Conservation (phyloP, 2,888 invertebrate genomes). For the Calliopum simillimum region DNA sequence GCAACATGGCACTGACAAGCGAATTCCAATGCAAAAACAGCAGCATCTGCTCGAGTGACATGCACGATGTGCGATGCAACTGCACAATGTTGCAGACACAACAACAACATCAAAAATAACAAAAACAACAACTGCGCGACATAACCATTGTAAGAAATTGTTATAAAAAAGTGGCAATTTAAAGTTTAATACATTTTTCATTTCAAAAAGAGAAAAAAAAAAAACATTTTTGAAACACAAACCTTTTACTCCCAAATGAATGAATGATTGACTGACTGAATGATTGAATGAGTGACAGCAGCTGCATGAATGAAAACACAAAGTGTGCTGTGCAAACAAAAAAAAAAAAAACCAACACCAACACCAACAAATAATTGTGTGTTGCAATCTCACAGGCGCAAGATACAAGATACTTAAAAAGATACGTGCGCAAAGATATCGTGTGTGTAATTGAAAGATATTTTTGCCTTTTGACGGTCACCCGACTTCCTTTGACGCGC, state of each 20-base stretch:
- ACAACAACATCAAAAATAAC: not conserved
- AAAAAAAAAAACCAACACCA: too few relatives aligned
- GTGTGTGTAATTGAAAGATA: not conserved
- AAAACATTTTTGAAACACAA: not conserved
- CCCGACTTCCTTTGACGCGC: constrained; percentile 31
- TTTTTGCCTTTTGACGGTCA: constrained; percentile 28
- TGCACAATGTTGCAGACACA: not conserved
- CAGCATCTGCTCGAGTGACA: constrained; percentile 28
- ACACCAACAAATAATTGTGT: constrained; percentile 16
- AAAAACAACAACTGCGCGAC: too few relatives aligned
- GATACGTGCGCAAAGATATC: not conserved
- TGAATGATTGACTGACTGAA: not conserved
- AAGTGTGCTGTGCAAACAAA: not conserved
- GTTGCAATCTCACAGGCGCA: not conserved
- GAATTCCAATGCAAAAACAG: not conserved
- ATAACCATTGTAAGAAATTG: too few relatives aligned
- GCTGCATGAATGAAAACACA: not conserved
- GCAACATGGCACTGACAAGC: not conserved
- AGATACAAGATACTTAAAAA: constrained; percentile 7
- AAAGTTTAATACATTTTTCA: not conserved
- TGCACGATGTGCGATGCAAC: constrained; percentile 3
- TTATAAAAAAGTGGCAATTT: too few relatives aligned
- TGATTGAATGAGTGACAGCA: constrained; percentile 14
- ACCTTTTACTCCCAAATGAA: not conserved
- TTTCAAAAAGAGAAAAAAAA: constrained; percentile 4